Base-by-base conservation (phyloP, 2,797 vertebrate genomes). In the Acropternis orthonyx region DNA sequence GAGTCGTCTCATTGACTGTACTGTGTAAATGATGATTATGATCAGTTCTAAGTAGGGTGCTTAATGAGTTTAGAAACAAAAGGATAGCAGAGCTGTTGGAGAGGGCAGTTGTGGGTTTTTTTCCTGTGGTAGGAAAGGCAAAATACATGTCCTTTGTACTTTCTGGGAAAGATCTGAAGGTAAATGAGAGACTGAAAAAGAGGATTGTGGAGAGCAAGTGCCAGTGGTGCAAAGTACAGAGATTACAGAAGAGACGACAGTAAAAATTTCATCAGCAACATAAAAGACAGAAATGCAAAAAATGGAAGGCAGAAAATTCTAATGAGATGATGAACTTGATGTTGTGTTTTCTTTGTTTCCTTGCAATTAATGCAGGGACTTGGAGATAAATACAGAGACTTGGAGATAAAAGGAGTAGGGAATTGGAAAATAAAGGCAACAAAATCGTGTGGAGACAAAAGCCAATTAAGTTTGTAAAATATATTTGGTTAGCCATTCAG, bases 71-170 rank as follows among this genome's bases (percentile, higher is more conserved):
- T 44, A 68, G 44, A 78, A 81, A 49, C 18, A 59, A 37, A 92
- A 86, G 28, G 12, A 39, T 12, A 76, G 21, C 52, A 61, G 27
- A 36, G 39, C 37, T 72, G 21, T 71, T 92, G 76, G 34, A 84
- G 54, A 65, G 14, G 26, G 14, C 18, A 48, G 14, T 5, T 37
- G 36, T 58, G 34, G 7, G 0, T 0, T 18, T 84, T 68, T 68
- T 61, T 71, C 52, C 30, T 90, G 32, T 39, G 30, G 10, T 77
- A 30, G 15, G 39, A 88, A 76, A 82, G 32, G 22, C 26, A 79
- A 85, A 92, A 79, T 66, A 37, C 14, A 54, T 76, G 79, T 80
- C 51, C 19, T 59, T 6, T 59, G 26, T 83, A 27, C 36, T 80
- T 85, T 74, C 43, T 43, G 61, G 26, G 78, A 83, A 63, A 83